Base-by-base conservation (phyloP, 1,140 invertebrate species). In the Sitodiplosis mosellana region DNA sequence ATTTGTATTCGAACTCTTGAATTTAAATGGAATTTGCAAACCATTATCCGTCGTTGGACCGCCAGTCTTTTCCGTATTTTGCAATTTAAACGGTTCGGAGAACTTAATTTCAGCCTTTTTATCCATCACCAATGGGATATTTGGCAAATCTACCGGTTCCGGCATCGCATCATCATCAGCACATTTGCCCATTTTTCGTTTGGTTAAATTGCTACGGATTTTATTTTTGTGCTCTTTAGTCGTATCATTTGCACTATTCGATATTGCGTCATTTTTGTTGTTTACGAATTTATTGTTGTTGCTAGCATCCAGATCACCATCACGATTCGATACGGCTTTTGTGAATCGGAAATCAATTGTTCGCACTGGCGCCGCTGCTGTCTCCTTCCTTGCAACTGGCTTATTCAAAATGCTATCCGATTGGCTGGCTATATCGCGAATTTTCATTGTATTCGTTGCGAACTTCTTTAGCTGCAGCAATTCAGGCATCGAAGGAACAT, bases 341-440 rank as follows among this genome's bases (percentile, higher is more conserved):
- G 27, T 10, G n/a, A n/a, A n/a, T 27, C 21, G 48, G 49, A 53
- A 67, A 57, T 56, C 59, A 56, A 52, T 60, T 57, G 22, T 55
- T 52, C 46, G n/a, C n/a, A n/a, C n/a, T n/a, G n/a, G n/a, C n/a
- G n/a, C n/a, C n/a, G n/a, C n/a, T n/a, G n/a, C n/a, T n/a, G n/a
- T n/a, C n/a, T n/a, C n/a, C n/a, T n/a, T n/a, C 27, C 4, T 5
- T 3, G 27, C 3, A 27, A 27, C 27, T 5, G 55, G 52, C 18
- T 33, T 17, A 56, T 67, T 67, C 14, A 63, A 52, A 12, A 48
- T 27, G 47, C 64, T 68, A 49, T 64, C 68, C 19, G 69, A 65
- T 14, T 70, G 70, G 6, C 69, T 71, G 33, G 77, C 69, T 18
- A 78, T 71, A 57, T 75, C 74, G 19, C 77, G 67, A n/a, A 74